Evolutionary conservation across 2,113 vertebrate genomes (phyloP).

Genomic region (Sceloporus undulatus): DNA sequence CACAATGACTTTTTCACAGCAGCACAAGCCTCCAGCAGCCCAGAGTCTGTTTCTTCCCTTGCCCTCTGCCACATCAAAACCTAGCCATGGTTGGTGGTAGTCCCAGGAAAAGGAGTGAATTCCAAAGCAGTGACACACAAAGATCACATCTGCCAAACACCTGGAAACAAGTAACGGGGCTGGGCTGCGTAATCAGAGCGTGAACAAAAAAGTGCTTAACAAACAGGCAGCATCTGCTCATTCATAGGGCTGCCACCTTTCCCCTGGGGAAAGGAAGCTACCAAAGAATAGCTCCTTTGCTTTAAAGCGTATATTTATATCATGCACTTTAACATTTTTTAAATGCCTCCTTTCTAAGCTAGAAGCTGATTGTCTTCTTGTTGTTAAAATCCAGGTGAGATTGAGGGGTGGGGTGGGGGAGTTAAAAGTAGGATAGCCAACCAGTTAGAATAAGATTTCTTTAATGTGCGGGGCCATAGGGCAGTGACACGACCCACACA

Average conservation of each 20-base stretch:
- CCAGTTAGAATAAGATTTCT: too few species aligned
- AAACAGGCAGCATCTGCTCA: constrained; percentile 21
- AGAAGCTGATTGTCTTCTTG: too few species aligned
- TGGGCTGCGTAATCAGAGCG: not conserved
- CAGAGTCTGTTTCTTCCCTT: not conserved
- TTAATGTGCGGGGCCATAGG: too few species aligned
- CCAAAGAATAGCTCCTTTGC: not conserved
- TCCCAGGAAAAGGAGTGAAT: not conserved
- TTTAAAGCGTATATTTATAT: constrained; percentile 5
- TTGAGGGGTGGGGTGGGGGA: too few species aligned
- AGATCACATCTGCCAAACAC: not conserved
- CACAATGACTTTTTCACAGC: not conserved
- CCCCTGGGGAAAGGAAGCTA: not conserved
- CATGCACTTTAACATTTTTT: not conserved
- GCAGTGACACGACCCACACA: too few species aligned
- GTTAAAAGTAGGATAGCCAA: too few species aligned
- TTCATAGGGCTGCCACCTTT: constrained; percentile 16
- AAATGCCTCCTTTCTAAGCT: not conserved
- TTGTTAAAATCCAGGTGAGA: not conserved
- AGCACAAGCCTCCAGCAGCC: not conserved
- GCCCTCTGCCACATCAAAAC: not conserved
- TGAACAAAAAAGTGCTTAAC: not conserved
- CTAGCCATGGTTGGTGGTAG: not conserved
- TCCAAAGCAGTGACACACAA: not conserved
- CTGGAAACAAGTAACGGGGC: not conserved